Percentiles rank a stretch among this genome's conserved stretches.
These are phyloP conservation scores for Ochropleura leucogaster DNA, from an alignment of 2,888 invertebrate species.

Conservation along the genomic window DNA sequence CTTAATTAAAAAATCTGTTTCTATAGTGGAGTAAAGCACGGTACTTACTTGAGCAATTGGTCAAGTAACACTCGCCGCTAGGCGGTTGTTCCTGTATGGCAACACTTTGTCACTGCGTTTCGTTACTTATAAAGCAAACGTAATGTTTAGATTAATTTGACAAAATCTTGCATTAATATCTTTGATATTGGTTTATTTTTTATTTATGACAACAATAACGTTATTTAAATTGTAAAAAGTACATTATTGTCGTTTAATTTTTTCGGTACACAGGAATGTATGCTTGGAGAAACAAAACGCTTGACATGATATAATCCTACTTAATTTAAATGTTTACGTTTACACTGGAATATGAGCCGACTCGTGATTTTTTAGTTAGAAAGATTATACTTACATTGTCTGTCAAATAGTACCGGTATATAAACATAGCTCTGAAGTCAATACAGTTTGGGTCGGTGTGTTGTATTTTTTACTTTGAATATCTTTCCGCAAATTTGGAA, in stretches of 20 bases:
- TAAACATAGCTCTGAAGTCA: not conserved
- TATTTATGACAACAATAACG: not conserved
- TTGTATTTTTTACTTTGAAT: not conserved
- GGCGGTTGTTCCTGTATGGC: not conserved
- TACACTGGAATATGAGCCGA: too few relatives aligned
- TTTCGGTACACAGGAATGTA: too few relatives aligned
- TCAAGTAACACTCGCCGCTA: not conserved
- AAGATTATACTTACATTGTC: not conserved
- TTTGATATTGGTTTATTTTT: not conserved
- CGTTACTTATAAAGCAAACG: not conserved
- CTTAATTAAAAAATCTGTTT: conserved; percentile 12
- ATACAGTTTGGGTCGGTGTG: not conserved
- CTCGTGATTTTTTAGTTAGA: not conserved
- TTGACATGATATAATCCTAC: not conserved
- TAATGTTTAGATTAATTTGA: not conserved
- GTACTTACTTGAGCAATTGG: conserved; percentile 16
- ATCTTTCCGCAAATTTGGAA: conserved; percentile 4
- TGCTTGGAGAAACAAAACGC: too few relatives aligned
- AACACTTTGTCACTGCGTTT: not conserved
- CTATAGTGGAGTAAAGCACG: conserved; percentile 18
- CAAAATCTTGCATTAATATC: not conserved
- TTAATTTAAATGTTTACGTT: too few relatives aligned
- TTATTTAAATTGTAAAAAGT: not conserved
- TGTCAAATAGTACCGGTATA: not conserved
- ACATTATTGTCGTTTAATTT: not conserved